Conservation (phyloP, 2,888 invertebrate genomes). For the Daptonema setosum region DNA sequence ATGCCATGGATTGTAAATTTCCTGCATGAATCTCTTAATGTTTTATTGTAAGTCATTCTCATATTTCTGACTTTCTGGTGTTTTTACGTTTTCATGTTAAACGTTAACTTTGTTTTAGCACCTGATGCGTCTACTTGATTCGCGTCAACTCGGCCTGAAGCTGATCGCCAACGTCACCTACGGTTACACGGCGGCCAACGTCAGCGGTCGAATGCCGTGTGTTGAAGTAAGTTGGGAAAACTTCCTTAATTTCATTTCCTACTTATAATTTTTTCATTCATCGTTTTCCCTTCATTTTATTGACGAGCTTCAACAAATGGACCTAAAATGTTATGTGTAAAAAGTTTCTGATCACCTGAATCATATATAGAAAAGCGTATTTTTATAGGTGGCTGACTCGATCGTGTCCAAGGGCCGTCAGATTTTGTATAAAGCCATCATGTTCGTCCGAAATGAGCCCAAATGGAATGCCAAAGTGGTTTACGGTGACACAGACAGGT, state of each 20-base stretch:
- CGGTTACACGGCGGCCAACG: conserved; percentile 90
- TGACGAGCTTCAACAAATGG: no score
- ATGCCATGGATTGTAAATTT: no score
- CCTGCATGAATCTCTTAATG: no score
- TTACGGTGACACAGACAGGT: conserved; percentile 88
- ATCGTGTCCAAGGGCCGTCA: conserved; percentile 85
- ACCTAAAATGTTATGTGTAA: no score
- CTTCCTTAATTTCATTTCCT: no score
- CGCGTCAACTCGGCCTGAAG: conserved; percentile 76
- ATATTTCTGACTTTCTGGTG: no score
- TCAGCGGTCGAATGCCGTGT: conserved; percentile 92
- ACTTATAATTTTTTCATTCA: no score
- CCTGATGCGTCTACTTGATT: conserved; percentile 52
- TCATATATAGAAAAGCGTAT: no score
- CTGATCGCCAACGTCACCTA: conserved; percentile 95
- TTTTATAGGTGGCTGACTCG: conserved; percentile 52
- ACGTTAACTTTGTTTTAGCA: conserved; percentile 8
- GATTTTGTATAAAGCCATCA: conserved; percentile 76
- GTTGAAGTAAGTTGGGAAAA: conserved; percentile 46
- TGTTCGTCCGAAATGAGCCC: conserved; percentile 46
- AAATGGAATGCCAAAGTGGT: conserved; percentile 72
- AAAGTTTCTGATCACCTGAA: no score
- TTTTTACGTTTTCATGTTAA: no score
- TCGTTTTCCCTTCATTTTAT: no score
- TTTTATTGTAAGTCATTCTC: no score